Evolutionary conservation across 53 echinoderm and acorn worm genomes (phyloP), one percentile per base, ranked within the genome.

Genomic region (Henricia sp.): DNA sequence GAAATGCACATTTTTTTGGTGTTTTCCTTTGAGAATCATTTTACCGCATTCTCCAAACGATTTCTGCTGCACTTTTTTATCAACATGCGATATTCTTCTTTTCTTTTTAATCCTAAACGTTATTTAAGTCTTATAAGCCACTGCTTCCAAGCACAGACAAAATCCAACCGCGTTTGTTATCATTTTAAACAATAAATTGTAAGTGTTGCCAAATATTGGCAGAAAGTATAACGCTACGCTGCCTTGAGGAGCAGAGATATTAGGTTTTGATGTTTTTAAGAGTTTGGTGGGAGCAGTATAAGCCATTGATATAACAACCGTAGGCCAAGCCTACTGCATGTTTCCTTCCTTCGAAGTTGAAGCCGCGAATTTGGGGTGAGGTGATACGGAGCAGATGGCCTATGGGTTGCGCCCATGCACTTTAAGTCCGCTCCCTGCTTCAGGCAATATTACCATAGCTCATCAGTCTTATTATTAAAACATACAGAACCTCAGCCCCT

Each of bases 141-240:
- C n/a, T n/a, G n/a, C n/a, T n/a, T n/a, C n/a, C n/a, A n/a, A n/a
- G n/a, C n/a, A n/a, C n/a, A n/a, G n/a, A n/a, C n/a, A n/a, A n/a
- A n/a, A n/a, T n/a, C 80, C 62, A 62, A 63, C 64, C 63, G 64
- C 42, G n/a, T 62, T 64, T 80, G 80, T 80, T 80, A 62, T 80
- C 80, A 80, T 80, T 80, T 80, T 80, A 80, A 80, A 80, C 80
- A 80, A 80, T 80, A 80, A 77, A 77, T 41, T 80, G 80, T 80
- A 80, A 80, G 80, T 80, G 80, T 80, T 80, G 80, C 80, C 64
- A 80, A 80, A 80, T 80, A 80, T 80, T 80, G 62, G 80, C 80
- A 80, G 62, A 39, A 80, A 63, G 80, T 80, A 80, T 80, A 63
- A 80, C 46, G 63, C 62, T 63, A 30, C 80, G 12, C 33, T 23